Percentiles rank a stretch among this genome's conserved stretches.
These are phyloP conservation scores for Furnarius figulus DNA, from an alignment of 2,113 vertebrate genomes.

Conservation along the genomic window DNA sequence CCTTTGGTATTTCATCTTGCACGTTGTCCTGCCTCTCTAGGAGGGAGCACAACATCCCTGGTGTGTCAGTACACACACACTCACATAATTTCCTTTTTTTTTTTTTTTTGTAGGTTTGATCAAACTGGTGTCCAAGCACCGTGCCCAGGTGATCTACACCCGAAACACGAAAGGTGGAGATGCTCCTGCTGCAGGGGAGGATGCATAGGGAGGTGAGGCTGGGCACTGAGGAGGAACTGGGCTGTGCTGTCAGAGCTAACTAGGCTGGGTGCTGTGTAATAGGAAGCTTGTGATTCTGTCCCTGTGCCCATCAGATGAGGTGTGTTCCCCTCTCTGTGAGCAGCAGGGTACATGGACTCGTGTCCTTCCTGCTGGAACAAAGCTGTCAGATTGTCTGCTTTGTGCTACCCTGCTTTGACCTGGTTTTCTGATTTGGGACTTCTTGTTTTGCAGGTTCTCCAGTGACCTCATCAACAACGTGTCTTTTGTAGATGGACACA, in stretches of 20 bases:
- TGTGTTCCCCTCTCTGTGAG: background rate
- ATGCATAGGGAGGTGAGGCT: conserved; percentile 78
- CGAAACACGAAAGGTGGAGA: conserved; percentile 97
- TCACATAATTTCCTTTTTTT: background rate
- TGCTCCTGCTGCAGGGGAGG: conserved; percentile 82
- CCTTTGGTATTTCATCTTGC: accelerated
- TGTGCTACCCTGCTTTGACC: background rate
- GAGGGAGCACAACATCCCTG: accelerated
- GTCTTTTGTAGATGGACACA: conserved; percentile 35
- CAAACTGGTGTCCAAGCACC: conserved; percentile 96
- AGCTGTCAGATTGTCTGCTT: background rate
- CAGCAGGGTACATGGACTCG: accelerated
- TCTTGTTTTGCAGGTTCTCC: conserved; percentile 54
- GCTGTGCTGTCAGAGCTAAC: background rate
- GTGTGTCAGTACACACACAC: accelerated
- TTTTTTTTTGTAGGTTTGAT: conserved; percentile 85
- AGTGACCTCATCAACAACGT: background rate
- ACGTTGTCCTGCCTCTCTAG: accelerated
- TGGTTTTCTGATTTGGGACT: background rate
- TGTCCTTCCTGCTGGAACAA: background rate
- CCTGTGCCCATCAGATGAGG: accelerated
- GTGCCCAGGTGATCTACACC: conserved; percentile 96
- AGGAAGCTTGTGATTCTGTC: too few species aligned
- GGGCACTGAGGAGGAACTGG: background rate
- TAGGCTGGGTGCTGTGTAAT: accelerated